A percentile compares a stretch with the other conserved stretches of the same genome.
Evolutionary conservation across 1,140 invertebrate genomes (phyloP).

Genomic region (Octopus sinensis): DNA sequence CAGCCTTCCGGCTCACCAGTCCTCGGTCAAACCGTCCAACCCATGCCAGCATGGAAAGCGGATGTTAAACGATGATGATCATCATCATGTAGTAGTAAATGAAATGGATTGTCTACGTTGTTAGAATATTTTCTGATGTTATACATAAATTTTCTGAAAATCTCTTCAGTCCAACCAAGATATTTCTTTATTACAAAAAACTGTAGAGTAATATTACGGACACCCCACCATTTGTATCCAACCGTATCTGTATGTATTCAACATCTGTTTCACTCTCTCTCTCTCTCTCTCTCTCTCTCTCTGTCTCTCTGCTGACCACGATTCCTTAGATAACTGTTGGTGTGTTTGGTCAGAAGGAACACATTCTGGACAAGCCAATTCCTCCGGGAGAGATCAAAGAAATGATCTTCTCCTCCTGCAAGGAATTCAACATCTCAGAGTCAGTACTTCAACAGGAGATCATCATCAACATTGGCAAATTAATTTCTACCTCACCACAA

Average conservation of each 20-base stretch:
- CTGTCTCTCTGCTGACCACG: neutral
- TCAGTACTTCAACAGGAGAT: slow-evolving; percentile 96
- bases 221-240: neutral
- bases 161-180: neutral
- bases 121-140: no score
- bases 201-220: neutral
- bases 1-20: no score
- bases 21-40: no score
- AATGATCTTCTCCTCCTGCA: slow-evolving; percentile 53
- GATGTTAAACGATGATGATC: no score
- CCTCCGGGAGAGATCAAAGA: slow-evolving; percentile 82
- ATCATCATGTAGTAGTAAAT: no score
- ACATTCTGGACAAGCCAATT: slow-evolving; percentile 93
- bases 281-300: neutral
- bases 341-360: slow-evolving; percentile 88
- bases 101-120: no score
- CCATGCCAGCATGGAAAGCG: no score
- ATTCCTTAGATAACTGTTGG: slow-evolving; percentile 81
- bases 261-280: neutral
- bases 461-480: slow-evolving; percentile 87
- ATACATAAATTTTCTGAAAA: neutral
- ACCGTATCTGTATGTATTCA: neutral
- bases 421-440: slow-evolving; percentile 85
- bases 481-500: slow-evolving; percentile 87
- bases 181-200: neutral